Evolutionary conservation across 1,140 invertebrate genomes (phyloP).

Genomic region (Apis mellifera): DNA sequence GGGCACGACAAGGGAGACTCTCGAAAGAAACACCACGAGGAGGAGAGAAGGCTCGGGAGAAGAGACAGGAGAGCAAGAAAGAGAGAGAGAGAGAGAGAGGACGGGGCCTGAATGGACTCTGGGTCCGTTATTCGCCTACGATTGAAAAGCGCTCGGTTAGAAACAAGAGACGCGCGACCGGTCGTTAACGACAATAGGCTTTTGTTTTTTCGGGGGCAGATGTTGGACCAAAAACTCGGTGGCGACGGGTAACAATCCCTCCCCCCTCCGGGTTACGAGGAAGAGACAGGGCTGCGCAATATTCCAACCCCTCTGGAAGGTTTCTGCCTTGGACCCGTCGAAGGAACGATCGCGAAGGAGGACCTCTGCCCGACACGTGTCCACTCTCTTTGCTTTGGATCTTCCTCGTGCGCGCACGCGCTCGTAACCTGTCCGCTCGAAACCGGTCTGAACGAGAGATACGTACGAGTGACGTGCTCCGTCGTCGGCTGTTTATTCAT

Average conservation of each 20-base stretch:
- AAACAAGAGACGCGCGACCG: conserved; percentile 82
- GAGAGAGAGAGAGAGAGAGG: conserved; percentile 27
- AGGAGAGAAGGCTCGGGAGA: background rate
- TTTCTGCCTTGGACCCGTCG: background rate
- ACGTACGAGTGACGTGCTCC: background rate
- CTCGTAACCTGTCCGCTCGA: conserved; percentile 37
- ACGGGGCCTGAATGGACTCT: conserved; percentile 64
- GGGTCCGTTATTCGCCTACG: conserved; percentile 81
- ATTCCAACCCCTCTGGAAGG: conserved; percentile 40
- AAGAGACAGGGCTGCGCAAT: background rate
- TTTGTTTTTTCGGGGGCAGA: conserved; percentile 83
- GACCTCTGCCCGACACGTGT: conserved; percentile 53
- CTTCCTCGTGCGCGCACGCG: conserved; percentile 39
- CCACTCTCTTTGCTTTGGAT: conserved; percentile 49
- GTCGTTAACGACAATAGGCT: conserved; percentile 82
- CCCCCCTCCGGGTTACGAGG: background rate
- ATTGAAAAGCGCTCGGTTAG: conserved; percentile 82
- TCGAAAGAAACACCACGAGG: conserved; percentile 7
- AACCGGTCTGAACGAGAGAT: conserved; percentile 25
- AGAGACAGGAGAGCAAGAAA: background rate
- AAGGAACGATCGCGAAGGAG: conserved; percentile 63
- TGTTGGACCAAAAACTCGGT: conserved; percentile 75
- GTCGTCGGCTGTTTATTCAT: conserved; percentile 22
- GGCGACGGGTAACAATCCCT: conserved; percentile 37
- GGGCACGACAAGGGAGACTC: background rate